phyloP scores from a whole-genome alignment of 2,113 vertebrate species.

The Cyanistes caeruleus region DNA sequence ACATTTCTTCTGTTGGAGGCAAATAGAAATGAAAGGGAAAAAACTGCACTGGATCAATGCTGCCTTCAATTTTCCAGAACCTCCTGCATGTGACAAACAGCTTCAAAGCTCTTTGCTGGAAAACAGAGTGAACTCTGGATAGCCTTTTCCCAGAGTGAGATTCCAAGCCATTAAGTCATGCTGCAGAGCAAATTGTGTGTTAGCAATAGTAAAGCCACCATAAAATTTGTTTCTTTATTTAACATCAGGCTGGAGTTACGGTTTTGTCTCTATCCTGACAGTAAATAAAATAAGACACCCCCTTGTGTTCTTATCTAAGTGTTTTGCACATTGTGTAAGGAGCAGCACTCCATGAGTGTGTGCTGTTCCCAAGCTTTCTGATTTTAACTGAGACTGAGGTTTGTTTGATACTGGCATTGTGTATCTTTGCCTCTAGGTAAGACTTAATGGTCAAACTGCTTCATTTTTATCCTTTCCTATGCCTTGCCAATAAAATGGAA shows the following conservation, averaged over 20 bases:
- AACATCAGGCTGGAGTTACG: background rate
- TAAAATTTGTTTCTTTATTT: background rate
- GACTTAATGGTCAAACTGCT: background rate
- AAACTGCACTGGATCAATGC: background rate
- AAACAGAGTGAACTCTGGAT: conserved; percentile 29
- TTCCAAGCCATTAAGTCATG: conserved; percentile 10
- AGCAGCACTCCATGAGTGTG: background rate
- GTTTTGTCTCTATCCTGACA: background rate
- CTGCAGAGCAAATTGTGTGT: background rate
- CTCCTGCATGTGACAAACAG: background rate
- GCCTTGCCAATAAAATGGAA: background rate
- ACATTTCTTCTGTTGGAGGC: background rate
- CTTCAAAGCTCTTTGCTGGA: background rate
- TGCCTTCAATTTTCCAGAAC: background rate
- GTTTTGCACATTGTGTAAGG: background rate
- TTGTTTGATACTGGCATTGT: background rate
- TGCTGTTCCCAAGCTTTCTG: background rate
- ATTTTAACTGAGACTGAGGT: background rate
- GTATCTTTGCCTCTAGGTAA: background rate
- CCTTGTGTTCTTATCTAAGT: background rate
- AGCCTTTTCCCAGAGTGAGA: background rate
- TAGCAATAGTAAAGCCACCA: background rate
- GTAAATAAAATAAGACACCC: background rate
- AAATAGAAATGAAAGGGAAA: background rate
- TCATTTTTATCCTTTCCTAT: background rate